A percentile compares a stretch with the other conserved stretches of the same genome.
These are phyloP conservation scores for Anticlea derivata DNA, from an alignment of 2,888 invertebrate genomes.

Conservation along the genomic window DNA sequence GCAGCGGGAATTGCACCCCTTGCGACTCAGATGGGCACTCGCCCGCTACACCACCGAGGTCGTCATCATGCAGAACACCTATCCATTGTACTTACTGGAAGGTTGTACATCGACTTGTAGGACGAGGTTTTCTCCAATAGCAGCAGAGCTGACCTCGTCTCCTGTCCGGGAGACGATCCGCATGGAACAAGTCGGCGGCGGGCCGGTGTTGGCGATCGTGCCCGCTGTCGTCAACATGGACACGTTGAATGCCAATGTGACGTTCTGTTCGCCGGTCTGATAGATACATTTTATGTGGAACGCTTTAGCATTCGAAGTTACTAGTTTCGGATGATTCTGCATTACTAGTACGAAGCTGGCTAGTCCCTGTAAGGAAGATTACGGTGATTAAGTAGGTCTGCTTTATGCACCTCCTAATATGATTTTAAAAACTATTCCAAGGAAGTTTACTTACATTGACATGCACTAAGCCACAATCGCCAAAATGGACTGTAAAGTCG, in stretches of 20 bases:
- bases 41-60: too few species aligned
- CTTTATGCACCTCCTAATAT: background rate
- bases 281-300: slow-evolving; percentile 98
- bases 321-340: slow-evolving; percentile 97
- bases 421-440: background rate
- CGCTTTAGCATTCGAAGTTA: slow-evolving; percentile 97
- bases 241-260: slow-evolving; percentile 96
- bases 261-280: slow-evolving; percentile 96
- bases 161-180: slow-evolving; percentile 94
- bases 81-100: slow-evolving; percentile 74
- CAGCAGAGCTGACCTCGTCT: slow-evolving; percentile 94
- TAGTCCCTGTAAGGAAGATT: slow-evolving; percentile 87
- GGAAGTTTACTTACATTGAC: slow-evolving; percentile 87
- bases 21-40: too few species aligned
- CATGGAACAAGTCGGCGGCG: slow-evolving; percentile 96
- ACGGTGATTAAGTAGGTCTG: background rate
- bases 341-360: slow-evolving; percentile 97
- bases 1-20: too few species aligned
- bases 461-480: slow-evolving; percentile 95
- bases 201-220: slow-evolving; percentile 97
- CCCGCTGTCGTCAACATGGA: slow-evolving; percentile 98
- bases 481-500: slow-evolving; percentile 94
- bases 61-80: background rate
- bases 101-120: slow-evolving; percentile 94
- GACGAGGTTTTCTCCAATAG: slow-evolving; percentile 95